These are phyloP conservation scores for Petrocephalus microphthalmus DNA, from an alignment of 2,113 vertebrate genomes.

Conservation along the genomic window DNA sequence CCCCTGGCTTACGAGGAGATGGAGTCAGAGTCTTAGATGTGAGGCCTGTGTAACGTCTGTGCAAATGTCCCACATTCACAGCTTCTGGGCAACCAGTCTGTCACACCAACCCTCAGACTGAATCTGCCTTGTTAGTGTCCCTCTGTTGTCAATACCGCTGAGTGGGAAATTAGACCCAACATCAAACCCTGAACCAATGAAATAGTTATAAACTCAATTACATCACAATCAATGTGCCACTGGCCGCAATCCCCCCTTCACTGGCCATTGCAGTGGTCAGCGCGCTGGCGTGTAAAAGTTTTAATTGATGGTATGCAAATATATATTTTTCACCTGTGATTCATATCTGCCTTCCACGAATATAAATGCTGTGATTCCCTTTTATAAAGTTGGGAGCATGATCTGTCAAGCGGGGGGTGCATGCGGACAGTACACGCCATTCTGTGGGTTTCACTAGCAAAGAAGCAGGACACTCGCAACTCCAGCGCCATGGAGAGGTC, in stretches of 20 bases:
- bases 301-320: neutral
- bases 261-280: neutral
- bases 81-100: neutral
- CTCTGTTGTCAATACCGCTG: neutral
- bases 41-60: neutral
- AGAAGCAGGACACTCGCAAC: neutral
- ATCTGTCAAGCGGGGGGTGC: too few species aligned
- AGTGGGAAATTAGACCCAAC: neutral
- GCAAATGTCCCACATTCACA: neutral
- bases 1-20: neutral
- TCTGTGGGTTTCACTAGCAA: neutral
- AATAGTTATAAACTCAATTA: neutral
- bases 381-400: neutral
- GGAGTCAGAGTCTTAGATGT: neutral
- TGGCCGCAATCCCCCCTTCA: neutral
- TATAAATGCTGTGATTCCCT: neutral
- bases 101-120: neutral
- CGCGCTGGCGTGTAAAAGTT: neutral
- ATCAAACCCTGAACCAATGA: constrained; percentile 1
- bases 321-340: neutral
- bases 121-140: neutral
- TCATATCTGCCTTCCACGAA: neutral
- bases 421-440: neutral
- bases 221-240: neutral
- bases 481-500: neutral